Base-by-base conservation (phyloP, 2,888 invertebrate species). In the Eilema griseolum region DNA sequence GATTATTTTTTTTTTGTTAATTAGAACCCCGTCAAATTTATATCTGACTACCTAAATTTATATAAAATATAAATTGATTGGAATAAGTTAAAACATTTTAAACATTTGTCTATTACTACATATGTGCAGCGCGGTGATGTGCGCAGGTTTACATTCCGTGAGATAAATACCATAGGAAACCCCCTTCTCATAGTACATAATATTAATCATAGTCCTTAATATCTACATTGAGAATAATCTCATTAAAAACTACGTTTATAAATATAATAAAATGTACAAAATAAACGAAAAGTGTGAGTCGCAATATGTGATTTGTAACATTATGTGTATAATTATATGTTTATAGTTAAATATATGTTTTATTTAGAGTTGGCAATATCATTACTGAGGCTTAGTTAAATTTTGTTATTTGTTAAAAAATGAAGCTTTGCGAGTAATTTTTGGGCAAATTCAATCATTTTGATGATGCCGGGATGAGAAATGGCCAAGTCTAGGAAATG, bases 141-240 rank as follows among this genome's bases (percentile, higher is more conserved):
- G n/a, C 33, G 33, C 28, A 61, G 61, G 20, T n/a, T 31, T 52
- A n/a, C 5, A 14, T 37, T 61, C 24, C 28, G 63, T 23, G 12
- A 41, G 31, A 41, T 69, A 37, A 64, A 56, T 66, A 68, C 12
- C 5, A 64, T 56, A 68, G 26, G 65, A 68, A 63, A 59, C 66
- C 41, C 61, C 60, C 66, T 67, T 61, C 67, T 62, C 52, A 57
- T 73, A 65, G 65, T 71, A 67, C 23, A 14, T 60, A 46, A 14
- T 64, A 33, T 66, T 67, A 62, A 69, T 75, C 60, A 41, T 76
- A 69, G 57, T 61, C 23, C 33, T 57, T 73, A 66, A 69, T 74
- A 67, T 71, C 73, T 73, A 80, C 77, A 82, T 82, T 77, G 83
- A 83, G 82, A 82, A 70, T 52, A 8, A n/a, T 52, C 52, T 52